A percentile compares a stretch with the other conserved stretches of the same genome.
Evolutionary conservation across 2,113 vertebrate species (phyloP).

Genomic region (Brachypodius melanocephalos): DNA sequence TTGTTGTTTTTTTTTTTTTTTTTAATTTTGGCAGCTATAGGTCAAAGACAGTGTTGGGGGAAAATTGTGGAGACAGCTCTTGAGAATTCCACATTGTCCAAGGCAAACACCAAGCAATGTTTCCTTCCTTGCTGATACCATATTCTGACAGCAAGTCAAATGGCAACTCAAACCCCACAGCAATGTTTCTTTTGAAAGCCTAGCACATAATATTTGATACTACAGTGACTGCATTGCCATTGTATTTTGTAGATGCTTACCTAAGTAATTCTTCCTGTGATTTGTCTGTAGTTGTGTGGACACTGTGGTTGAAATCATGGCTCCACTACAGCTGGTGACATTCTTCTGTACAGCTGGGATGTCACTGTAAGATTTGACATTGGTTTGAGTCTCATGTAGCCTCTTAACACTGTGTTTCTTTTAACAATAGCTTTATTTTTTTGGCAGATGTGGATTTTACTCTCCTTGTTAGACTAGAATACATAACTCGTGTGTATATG

Average conservation of each 20-base stretch:
- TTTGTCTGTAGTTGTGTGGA: not conserved
- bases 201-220: not conserved
- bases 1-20: too few relatives aligned
- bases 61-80: not conserved
- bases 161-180: not conserved
- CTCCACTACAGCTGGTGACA: not conserved
- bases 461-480: not conserved
- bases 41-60: not conserved
- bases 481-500: rapidly evolving
- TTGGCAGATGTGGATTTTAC: not conserved
- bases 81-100: not conserved
- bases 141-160: not conserved
- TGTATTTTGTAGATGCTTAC: not conserved
- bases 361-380: not conserved
- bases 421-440: not conserved
- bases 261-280: not conserved
- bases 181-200: not conserved
- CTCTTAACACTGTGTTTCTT: not conserved
- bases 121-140: not conserved
- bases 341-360: not conserved
- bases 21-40: not conserved
- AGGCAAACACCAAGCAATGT: not conserved
- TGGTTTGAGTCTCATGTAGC: not conserved
- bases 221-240: not conserved
- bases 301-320: not conserved